phyloP scores from a whole-genome alignment of 2,888 invertebrate genomes.

The Stenoptilia bipunctidactyla region DNA sequence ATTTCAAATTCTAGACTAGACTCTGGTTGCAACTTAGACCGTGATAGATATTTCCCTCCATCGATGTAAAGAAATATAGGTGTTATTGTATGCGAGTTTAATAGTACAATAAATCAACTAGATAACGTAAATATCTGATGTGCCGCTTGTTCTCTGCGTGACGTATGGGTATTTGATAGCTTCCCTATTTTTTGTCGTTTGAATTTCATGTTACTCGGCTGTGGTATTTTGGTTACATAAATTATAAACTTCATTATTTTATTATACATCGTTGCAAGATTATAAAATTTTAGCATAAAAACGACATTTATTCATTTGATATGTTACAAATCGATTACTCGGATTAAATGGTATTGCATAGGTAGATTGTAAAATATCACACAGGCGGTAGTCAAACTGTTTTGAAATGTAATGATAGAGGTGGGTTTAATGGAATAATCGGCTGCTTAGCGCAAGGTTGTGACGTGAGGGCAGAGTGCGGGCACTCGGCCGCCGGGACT shows the following conservation, averaged over 20 bases:
- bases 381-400: constrained; percentile 27
- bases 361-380: too few species aligned
- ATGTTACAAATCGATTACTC: too few species aligned
- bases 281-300: too few species aligned
- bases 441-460: constrained; percentile 63
- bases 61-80: too few species aligned
- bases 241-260: too few species aligned
- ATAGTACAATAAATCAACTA: constrained; percentile 45
- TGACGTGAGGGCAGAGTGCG: constrained; percentile 43
- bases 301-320: too few species aligned
- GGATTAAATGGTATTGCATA: too few species aligned
- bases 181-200: constrained; percentile 15
- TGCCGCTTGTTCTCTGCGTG: constrained; percentile 16
- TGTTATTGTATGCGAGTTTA: constrained; percentile 34
- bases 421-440: constrained; percentile 64
- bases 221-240: too few species aligned
- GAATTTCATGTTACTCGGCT: constrained; percentile 7
- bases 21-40: too few species aligned
- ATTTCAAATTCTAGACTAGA: too few species aligned
- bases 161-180: constrained; percentile 34
- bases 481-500: constrained; percentile 24
- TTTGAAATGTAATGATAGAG: constrained; percentile 46
- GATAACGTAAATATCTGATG: constrained; percentile 37
- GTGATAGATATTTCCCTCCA: too few species aligned
- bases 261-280: too few species aligned